Evolutionary conservation across 2,113 vertebrate genomes (phyloP).

Genomic region (Pholis gunnellus): DNA sequence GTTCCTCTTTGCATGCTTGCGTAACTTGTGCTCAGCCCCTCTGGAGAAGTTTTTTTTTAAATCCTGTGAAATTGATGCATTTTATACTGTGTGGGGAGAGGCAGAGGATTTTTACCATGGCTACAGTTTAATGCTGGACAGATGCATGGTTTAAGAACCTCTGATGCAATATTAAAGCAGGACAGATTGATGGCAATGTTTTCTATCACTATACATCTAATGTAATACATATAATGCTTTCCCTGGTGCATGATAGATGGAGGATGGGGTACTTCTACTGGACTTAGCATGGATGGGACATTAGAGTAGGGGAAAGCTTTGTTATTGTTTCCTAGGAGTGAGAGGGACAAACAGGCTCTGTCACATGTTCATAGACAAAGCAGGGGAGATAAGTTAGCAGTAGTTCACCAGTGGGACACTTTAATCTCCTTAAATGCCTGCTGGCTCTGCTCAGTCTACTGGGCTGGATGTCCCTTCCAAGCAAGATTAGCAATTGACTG

Average conservation of each 20-base stretch:
- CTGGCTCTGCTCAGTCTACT: not conserved
- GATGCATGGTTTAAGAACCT: not conserved
- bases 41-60: conserved; percentile 16
- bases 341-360: not conserved
- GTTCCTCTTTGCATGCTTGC: conserved; percentile 44
- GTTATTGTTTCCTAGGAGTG: not conserved
- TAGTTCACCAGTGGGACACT: conserved; percentile 13
- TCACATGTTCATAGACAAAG: conserved; percentile 10
- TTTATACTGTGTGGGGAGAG: not conserved
- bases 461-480: conserved; percentile 8
- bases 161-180: conserved; percentile 11
- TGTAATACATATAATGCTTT: not conserved
- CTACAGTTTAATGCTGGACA: not conserved
- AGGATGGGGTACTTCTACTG: not conserved
- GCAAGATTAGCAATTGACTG: conserved; percentile 12
- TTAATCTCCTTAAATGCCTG: conserved; percentile 8
- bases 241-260: conserved; percentile 1
- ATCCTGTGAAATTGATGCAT: not conserved
- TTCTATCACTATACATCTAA: not conserved
- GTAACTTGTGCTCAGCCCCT: conserved; percentile 35
- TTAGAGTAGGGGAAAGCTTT: not conserved
- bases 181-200: not conserved
- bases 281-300: not conserved
- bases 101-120: not conserved
- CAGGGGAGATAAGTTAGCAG: not conserved